phyloP scores from a whole-genome alignment of 2,888 invertebrate genomes.

The Cerastis rubricosa region DNA sequence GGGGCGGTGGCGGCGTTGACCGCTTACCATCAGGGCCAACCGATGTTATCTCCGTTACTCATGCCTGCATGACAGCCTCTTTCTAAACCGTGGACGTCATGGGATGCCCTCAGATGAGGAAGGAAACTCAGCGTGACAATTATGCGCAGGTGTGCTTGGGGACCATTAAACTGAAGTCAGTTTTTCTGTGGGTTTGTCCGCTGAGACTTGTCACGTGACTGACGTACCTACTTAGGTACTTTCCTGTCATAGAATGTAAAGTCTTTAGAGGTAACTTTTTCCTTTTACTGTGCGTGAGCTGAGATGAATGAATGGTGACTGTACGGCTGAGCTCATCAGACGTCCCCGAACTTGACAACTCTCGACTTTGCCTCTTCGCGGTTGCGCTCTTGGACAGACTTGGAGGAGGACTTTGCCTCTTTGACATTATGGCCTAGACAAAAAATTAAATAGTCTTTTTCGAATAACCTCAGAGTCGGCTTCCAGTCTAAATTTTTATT shows the following conservation, averaged over 20 bases:
- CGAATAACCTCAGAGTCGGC: too few relatives aligned
- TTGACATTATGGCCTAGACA: too few relatives aligned
- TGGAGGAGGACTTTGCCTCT: neutral
- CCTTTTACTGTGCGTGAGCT: neutral
- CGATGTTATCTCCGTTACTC: neutral
- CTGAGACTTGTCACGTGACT: neutral
- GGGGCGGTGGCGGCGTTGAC: too few relatives aligned
- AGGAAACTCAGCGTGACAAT: constrained; percentile 20
- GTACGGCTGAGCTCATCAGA: neutral
- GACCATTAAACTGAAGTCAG: neutral
- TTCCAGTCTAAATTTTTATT: too few relatives aligned
- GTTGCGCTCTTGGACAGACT: too few relatives aligned
- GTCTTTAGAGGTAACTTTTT: neutral
- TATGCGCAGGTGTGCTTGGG: neutral
- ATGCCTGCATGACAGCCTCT: too few relatives aligned
- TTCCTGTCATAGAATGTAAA: neutral
- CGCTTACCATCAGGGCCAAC: neutral
- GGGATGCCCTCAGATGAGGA: constrained; percentile 14
- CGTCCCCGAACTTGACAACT: neutral
- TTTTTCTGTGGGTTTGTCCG: neutral
- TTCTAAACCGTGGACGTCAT: neutral
- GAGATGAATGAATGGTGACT: neutral
- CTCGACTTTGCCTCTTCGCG: too few relatives aligned
- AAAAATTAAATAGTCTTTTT: too few relatives aligned
- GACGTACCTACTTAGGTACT: neutral